These are phyloP conservation scores for Phalacrocorax aristotelis DNA, from an alignment of 2,113 vertebrate genomes.

Conservation along the genomic window DNA sequence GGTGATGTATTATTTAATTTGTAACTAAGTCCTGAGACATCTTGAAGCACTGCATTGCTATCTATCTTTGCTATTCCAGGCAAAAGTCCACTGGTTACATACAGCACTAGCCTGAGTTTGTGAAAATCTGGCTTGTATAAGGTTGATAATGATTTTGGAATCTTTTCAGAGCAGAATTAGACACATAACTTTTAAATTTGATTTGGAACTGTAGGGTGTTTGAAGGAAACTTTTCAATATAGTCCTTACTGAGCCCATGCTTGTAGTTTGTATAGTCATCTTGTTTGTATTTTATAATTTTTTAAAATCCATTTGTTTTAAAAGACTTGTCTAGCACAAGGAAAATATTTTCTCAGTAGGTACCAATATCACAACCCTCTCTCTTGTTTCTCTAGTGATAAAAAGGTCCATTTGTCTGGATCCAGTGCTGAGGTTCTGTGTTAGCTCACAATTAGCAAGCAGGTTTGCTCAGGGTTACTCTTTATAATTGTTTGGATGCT, in stretches of 20 bases:
- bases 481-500: not conserved
- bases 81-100: not conserved
- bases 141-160: not conserved
- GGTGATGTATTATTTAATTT: constrained; percentile 67
- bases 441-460: not conserved
- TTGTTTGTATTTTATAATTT: not conserved
- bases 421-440: not conserved
- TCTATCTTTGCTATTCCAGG: constrained; percentile 47
- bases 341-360: not conserved
- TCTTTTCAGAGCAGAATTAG: constrained; percentile 46
- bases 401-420: not conserved
- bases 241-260: not conserved
- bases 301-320: not conserved
- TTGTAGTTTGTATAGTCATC: not conserved
- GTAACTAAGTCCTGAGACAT: constrained; percentile 29
- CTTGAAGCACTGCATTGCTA: not conserved
- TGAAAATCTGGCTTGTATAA: constrained; percentile 11
- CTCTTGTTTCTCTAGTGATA: not conserved
- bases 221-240: not conserved
- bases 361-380: not conserved
- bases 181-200: not conserved
- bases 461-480: not conserved
- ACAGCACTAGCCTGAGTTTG: not conserved
- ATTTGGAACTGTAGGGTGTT: not conserved
- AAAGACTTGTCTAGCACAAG: not conserved